A percentile compares a stretch with the other conserved stretches of the same genome.
phyloP scores from a whole-genome alignment of 2,797 vertebrate species.

The Aplochiton taeniatus region DNA sequence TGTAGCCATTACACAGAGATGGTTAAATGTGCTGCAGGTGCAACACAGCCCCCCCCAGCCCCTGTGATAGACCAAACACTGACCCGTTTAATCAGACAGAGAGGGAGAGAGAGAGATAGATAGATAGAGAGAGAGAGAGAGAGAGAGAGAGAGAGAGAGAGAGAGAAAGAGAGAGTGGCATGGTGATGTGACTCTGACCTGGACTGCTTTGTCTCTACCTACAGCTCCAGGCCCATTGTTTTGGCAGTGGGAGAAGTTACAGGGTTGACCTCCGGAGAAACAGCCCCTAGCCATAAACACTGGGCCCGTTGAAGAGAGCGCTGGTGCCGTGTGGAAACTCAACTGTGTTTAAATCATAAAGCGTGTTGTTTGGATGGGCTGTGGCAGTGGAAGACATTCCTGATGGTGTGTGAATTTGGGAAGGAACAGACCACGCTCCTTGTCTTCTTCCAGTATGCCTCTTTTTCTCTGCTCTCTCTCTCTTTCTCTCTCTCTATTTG shows the following conservation, averaged over 20 bases:
- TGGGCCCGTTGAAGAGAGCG: background rate
- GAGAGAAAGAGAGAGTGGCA: slow-evolving; percentile 5
- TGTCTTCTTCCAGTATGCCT: too few relatives aligned
- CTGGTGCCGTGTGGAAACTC: background rate
- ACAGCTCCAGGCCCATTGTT: slow-evolving; percentile 40
- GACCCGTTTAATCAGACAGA: background rate
- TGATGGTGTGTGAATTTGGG: slow-evolving; percentile 20
- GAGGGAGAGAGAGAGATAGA: background rate
- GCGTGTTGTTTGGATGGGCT: slow-evolving; percentile 19
- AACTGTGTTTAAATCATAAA: slow-evolving; percentile 42
- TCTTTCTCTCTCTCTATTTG: background rate
- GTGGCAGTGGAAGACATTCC: background rate
- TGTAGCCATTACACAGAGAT: slow-evolving; percentile 8
- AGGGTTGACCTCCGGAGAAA: slow-evolving; percentile 31
- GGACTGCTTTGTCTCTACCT: slow-evolving; percentile 48
- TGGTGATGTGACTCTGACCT: slow-evolving; percentile 29
- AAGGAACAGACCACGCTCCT: too few relatives aligned
- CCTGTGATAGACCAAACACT: slow-evolving; percentile 2
- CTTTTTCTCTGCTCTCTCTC: too few relatives aligned
- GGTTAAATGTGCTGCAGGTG: too few relatives aligned
- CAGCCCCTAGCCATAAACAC: slow-evolving; percentile 42
- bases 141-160: background rate
- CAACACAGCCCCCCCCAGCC: slow-evolving; percentile 40
- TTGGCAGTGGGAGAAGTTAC: slow-evolving; percentile 54
- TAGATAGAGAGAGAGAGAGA: background rate